Base-by-base conservation (phyloP, 92 coral and sea anemone species). In the Galaxea fascicularis region DNA sequence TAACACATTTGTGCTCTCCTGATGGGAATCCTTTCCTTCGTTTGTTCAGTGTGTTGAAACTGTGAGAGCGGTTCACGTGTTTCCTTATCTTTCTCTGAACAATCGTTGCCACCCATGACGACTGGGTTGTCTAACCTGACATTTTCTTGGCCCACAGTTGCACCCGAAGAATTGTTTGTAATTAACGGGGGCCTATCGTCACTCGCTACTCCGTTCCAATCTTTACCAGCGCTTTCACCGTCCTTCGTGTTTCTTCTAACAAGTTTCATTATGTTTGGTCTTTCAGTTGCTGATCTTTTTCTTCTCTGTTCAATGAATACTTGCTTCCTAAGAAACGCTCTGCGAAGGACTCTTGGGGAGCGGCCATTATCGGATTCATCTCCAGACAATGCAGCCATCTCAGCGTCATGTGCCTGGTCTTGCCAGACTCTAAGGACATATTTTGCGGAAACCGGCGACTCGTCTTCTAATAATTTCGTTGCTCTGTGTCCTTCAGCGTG, bases 231-330 rank as follows among this genome's bases (percentile, higher is more conserved):
- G 11, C 39, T 22, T 8, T 41, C 86, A 4, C 18, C 77, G 17
- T 58, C 71, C 44, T 70, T 58, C 10, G 1, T 18, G 10, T n/a
- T 44, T 41, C 69, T 6, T 4, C 41, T 24, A 0, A 57, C 35
- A 3, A 70, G 78, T 71, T 71, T 70, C 41, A 70, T 26, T 56
- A 82, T 17, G 29, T 82, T 41, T 27, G 86, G 86, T 39, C 86
- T 57, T 25, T 70, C 86, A 22, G 86, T 82, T 18, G 86, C 78
- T 16, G 86, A 82, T 10, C 58, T 72, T 29, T 58, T 82, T 47
- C 86, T 71, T 82, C 86, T 57, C 13, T 82, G 86, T 11, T 71
- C 86, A 58, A 82, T 25, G 58, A 54, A 82, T 26, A 47, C 86
- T 59, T 82, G 86, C 62, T 82, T 82, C 45, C 86, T 82, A 10